Percentiles rank a stretch among this genome's conserved stretches.
These are phyloP conservation scores for Alfaro cultratus DNA, from an alignment of 2,797 vertebrate genomes.

Conservation along the genomic window DNA sequence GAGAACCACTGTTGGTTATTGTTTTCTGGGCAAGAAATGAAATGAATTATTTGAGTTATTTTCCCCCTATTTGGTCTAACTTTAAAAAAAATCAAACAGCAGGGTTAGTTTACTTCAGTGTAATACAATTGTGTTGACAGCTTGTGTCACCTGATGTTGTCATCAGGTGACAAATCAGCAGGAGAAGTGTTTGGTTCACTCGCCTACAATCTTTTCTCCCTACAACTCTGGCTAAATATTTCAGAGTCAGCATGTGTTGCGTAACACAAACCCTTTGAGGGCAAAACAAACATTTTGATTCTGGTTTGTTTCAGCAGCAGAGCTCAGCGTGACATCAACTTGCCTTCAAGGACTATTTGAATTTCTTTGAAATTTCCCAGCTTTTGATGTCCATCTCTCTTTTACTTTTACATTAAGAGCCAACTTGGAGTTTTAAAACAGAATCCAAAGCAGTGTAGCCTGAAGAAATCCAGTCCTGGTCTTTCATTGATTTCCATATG, in stretches of 20 bases:
- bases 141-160: neutral
- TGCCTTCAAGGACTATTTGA: conserved; percentile 53
- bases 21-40: neutral
- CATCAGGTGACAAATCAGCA: neutral
- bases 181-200: neutral
- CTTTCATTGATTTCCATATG: conserved; percentile 2
- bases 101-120: neutral
- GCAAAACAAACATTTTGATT: conserved; percentile 33
- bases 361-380: conserved; percentile 53
- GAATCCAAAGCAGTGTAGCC: conserved; percentile 12
- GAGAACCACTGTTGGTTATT: neutral
- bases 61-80: neutral
- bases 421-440: conserved; percentile 34
- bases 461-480: conserved; percentile 12
- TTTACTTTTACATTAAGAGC: conserved; percentile 5
- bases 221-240: conserved; percentile 32
- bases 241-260: conserved; percentile 33
- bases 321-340: conserved; percentile 37
- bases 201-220: neutral
- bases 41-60: neutral
- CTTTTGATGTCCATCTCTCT: conserved; percentile 58
- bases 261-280: conserved; percentile 18
- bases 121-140: neutral
- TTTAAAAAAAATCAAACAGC: neutral
- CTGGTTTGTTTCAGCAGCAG: conserved; percentile 47